Percentiles rank a stretch among this genome's conserved stretches.
These are phyloP conservation scores for Halisarca cf. caerulea DNA, from an alignment of 37 sponge, comb jelly and placozoan genomes.

Conservation along the genomic window DNA sequence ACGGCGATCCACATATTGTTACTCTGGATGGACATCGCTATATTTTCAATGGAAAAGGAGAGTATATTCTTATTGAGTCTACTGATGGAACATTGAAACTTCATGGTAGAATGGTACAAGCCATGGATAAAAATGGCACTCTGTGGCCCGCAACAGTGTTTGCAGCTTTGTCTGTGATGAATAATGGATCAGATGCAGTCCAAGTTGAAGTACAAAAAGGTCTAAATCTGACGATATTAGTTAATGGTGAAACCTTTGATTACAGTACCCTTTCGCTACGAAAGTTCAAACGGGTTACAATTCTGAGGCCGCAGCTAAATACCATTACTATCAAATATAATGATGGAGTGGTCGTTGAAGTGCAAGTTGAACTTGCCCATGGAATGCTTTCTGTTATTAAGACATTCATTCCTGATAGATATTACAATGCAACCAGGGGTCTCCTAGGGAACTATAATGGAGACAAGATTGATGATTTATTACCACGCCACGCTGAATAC, in stretches of 20 bases:
- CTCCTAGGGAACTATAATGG: conserved; percentile 44
- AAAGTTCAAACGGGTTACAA: conserved; percentile 1
- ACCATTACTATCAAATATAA: background rate
- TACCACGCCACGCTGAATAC: no score
- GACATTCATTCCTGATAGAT: conserved; percentile 5
- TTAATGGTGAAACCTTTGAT: conserved; percentile 10
- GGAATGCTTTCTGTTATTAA: conserved; percentile 22
- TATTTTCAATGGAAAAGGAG: conserved; percentile 72
- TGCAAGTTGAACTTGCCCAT: conserved; percentile 23
- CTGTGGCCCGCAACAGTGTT: conserved; percentile 41
- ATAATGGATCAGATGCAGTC: conserved; percentile 50
- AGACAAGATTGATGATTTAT: conserved; percentile 32
- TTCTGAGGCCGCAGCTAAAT: background rate
- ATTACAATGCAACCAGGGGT: conserved; percentile 19
- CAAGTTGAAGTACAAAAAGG: conserved; percentile 23
- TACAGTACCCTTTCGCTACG: background rate
- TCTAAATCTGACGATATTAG: background rate
- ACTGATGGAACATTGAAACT: conserved; percentile 29
- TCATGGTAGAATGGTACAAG: conserved; percentile 50
- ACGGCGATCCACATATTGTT: conserved; percentile 62
- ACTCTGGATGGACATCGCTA: conserved; percentile 65
- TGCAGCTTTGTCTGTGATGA: conserved; percentile 46
- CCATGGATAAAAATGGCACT: background rate
- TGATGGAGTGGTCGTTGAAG: conserved; percentile 4
- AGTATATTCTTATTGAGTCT: conserved; percentile 41